Evolutionary conservation across 2,888 invertebrate species (phyloP).

Genomic region (Gymnocheta viridis): DNA sequence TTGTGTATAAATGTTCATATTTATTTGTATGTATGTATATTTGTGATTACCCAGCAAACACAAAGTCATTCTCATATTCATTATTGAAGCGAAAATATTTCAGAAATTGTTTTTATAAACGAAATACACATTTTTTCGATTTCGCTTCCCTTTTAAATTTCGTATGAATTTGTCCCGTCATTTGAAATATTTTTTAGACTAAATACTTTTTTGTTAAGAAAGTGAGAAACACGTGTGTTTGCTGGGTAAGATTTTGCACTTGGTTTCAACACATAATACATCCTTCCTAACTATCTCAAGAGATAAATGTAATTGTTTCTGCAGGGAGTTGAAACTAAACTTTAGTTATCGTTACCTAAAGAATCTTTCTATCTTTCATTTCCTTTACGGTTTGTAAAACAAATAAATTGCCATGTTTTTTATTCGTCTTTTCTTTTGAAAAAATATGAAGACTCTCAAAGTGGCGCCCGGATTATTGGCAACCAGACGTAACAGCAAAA

Average conservation of each 20-base stretch:
- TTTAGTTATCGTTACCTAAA: constrained; percentile 46
- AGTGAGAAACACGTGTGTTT: neutral
- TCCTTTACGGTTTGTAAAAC: constrained; percentile 46
- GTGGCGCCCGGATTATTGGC: constrained; percentile 68
- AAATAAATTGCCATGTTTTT: constrained; percentile 48
- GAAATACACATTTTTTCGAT: too few relatives aligned
- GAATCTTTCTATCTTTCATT: constrained; percentile 37
- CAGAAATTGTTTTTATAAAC: too few relatives aligned
- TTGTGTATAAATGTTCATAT: neutral
- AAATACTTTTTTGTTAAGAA: too few relatives aligned
- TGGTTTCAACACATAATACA: constrained; percentile 31
- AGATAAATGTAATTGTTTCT: constrained; percentile 49
- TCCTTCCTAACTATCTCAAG: constrained; percentile 22
- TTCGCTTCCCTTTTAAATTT: too few relatives aligned
- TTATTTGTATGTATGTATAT: neutral
- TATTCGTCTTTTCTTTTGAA: neutral
- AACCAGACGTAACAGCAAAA: constrained; percentile 49
- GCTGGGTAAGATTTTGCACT: neutral
- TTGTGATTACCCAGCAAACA: neutral
- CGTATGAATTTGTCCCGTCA: too few relatives aligned
- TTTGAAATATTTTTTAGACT: too few relatives aligned
- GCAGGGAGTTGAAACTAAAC: constrained; percentile 42
- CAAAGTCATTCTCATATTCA: neutral
- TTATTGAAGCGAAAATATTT: neutral
- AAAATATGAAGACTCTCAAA: constrained; percentile 46